Evolutionary conservation across 2,888 invertebrate genomes (phyloP).

Genomic region (Lasioglossum oenotherae): DNA sequence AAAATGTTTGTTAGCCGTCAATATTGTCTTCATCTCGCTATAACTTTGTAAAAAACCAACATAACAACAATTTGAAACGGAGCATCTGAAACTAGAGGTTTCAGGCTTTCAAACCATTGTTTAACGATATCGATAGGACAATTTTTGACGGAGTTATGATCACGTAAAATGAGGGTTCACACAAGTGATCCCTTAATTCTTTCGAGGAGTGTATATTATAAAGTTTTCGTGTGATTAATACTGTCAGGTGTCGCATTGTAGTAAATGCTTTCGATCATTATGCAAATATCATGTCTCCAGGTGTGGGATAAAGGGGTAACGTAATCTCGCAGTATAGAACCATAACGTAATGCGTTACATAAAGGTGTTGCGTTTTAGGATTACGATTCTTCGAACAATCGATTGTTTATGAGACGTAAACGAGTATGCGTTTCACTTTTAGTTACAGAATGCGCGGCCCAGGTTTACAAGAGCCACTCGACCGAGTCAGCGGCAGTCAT

Average conservation of each 20-base stretch:
- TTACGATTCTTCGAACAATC: constrained; percentile 8
- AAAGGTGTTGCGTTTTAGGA: constrained; percentile 4
- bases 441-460: constrained; percentile 72
- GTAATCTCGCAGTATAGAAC: background rate
- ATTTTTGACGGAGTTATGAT: too few relatives aligned
- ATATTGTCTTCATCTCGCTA: too few relatives aligned
- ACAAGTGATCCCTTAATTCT: too few relatives aligned
- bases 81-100: too few relatives aligned
- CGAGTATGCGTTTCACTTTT: constrained; percentile 40
- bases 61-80: too few relatives aligned
- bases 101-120: too few relatives aligned
- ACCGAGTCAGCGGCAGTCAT: constrained; percentile 55
- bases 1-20: too few relatives aligned
- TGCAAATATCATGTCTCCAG: background rate
- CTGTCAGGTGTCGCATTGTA: background rate
- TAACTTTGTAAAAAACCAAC: too few relatives aligned
- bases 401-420: constrained; percentile 12
- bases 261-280: background rate
- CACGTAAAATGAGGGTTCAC: too few relatives aligned
- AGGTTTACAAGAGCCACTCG: constrained; percentile 73
- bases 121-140: too few relatives aligned
- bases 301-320: background rate
- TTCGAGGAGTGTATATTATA: too few relatives aligned
- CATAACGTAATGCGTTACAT: constrained; percentile 11
- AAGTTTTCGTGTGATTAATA: background rate